phyloP scores from a whole-genome alignment of 2,113 vertebrate species.

The Ginglymostoma cirratum region DNA sequence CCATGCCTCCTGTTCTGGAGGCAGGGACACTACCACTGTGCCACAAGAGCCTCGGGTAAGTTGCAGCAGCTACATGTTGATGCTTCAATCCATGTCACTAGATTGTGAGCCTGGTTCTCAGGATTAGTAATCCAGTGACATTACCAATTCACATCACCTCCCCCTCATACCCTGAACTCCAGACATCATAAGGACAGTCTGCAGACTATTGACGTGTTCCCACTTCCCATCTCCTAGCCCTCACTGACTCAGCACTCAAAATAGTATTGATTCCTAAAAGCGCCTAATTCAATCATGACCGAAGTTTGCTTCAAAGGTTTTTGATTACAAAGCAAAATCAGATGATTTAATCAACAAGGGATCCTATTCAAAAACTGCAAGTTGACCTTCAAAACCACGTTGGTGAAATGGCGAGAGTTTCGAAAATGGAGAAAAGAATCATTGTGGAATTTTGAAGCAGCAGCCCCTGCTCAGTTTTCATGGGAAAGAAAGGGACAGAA shows the following conservation, averaged over 20 bases:
- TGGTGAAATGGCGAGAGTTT: not conserved
- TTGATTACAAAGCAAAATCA: not conserved
- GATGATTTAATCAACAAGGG: not conserved
- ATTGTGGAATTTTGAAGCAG: not conserved
- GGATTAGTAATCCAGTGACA: no score
- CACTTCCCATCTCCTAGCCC: not conserved
- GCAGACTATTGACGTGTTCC: not conserved
- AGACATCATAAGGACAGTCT: not conserved
- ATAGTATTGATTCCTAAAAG: not conserved
- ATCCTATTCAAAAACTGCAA: not conserved
- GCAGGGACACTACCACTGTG: no score
- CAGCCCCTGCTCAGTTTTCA: not conserved
- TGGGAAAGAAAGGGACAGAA: not conserved
- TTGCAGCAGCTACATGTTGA: no score
- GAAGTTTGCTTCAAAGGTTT: not conserved
- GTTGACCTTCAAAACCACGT: not conserved
- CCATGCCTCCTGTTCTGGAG: no score
- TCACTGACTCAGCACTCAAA: not conserved
- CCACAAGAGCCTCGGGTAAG: no score
- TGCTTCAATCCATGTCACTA: no score
- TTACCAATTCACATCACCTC: no score
- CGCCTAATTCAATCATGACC: not conserved
- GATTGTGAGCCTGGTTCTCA: no score
- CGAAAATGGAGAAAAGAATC: not conserved
- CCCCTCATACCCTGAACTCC: not conserved